A percentile compares a stretch with the other conserved stretches of the same genome.
These are phyloP conservation scores for Julus scandinavius DNA, from an alignment of 2,888 invertebrate species.

Conservation along the genomic window DNA sequence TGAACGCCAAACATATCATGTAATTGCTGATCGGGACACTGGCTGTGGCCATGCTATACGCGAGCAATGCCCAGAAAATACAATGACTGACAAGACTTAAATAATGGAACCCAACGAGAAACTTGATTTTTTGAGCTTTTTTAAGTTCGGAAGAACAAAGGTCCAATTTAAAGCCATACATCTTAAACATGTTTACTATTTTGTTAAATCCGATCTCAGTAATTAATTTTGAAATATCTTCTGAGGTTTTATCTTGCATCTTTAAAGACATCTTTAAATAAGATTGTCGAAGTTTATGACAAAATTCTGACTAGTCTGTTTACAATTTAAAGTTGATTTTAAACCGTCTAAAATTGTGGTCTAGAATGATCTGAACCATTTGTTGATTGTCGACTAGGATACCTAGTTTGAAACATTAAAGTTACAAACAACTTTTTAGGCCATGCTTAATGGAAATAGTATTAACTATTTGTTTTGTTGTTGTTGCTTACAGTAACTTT, in stretches of 20 bases:
- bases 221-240: background rate
- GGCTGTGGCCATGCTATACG: background rate
- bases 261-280: background rate
- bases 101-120: background rate
- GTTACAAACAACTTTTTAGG: too few species aligned
- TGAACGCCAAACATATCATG: background rate
- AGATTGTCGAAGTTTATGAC: too few species aligned
- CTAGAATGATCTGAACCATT: too few species aligned
- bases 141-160: background rate
- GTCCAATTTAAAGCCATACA: background rate
- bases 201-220: background rate
- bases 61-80: background rate
- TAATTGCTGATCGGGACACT: background rate
- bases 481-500: too few species aligned
- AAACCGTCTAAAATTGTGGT: too few species aligned
- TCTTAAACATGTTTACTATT: background rate
- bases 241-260: background rate
- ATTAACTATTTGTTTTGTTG: too few species aligned
- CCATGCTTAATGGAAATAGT: too few species aligned
- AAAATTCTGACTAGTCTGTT: too few species aligned
- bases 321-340: too few species aligned
- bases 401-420: too few species aligned
- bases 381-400: too few species aligned
- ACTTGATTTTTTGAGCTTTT: background rate
- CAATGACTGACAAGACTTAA: background rate